Evolutionary conservation across 2,888 invertebrate species (phyloP), one percentile per base, ranked within the genome.

Genomic region (Drosophila ezoana): DNA sequence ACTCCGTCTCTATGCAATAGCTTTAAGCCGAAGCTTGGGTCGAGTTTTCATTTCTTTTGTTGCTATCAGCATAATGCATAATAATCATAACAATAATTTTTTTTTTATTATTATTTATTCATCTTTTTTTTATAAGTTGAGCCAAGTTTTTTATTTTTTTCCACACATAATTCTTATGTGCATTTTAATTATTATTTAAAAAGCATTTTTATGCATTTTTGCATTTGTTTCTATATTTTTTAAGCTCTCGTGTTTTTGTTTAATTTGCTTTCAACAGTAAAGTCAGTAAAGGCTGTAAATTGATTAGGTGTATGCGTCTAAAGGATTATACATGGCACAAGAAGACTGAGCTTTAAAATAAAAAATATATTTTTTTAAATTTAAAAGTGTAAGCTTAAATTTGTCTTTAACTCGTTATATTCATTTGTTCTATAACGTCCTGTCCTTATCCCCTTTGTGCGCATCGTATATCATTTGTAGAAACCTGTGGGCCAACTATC

Each of bases 21-120:
- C 75, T 74, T 74, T 71, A 75, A 75, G 74, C 59, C 71, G 75
- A 56, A 59, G 74, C 75, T 67, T 62, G 74, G 75, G 67, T 67
- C 60, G 59, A 51, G 53, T 59, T 79, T 76, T 69, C 64, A 68
- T 71, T 72, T 76, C 66, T 77, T 80, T 79, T 77, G 69, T 83
- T 77, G 65, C 71, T 62, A 64, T 65, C 61, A 60, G 57, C 75
- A 75, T 75, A 75, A 75, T 75, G 75, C 72, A 75, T 75, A 75
- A 84, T 81, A 86, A 78, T 83, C 80, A 84, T 86, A 80, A 82
- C 71, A 80, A 80, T 86, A 85, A 82, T 82, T 81, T 80, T 72
- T 78, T 82, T 80, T 80, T 72, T 81, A 79, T 84, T 44, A 44
- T 13, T 54, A 28, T 28, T 28, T 28, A 28, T 28, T 28, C 28